A percentile compares a stretch with the other conserved stretches of the same genome.
Conservation (phyloP, 2,797 vertebrate genomes). For the Hephaestus fuliginosus region DNA sequence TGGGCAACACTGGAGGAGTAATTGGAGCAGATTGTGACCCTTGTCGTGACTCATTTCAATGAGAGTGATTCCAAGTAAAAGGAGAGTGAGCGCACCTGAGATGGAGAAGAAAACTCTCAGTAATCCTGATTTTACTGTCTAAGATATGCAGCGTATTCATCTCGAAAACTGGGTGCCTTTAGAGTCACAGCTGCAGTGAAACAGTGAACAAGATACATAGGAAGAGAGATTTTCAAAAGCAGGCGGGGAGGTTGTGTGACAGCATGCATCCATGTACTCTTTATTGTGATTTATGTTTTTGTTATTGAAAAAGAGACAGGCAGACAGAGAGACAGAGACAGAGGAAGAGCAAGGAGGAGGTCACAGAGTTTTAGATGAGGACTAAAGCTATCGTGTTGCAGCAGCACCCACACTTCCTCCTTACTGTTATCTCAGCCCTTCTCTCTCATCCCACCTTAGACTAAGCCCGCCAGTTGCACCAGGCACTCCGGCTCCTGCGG, state of each 20-base stretch:
- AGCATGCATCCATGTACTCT: background rate
- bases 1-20: constrained; percentile 36
- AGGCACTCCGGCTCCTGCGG: constrained; percentile 82
- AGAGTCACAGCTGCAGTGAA: constrained; percentile 6
- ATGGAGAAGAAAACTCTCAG: constrained; percentile 10
- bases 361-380: constrained; percentile 82
- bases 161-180: constrained; percentile 2
- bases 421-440: constrained; percentile 84
- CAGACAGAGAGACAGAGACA: constrained; percentile 40
- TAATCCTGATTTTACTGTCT: constrained; percentile 4
- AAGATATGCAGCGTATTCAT: background rate
- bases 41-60: constrained; percentile 31
- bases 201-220: background rate
- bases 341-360: constrained; percentile 74
- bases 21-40: constrained; percentile 48
- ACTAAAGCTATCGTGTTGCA: constrained; percentile 84
- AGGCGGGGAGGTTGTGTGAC: constrained; percentile 21
- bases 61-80: constrained; percentile 33
- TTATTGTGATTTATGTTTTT: constrained; percentile 30
- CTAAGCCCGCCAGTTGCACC: constrained; percentile 70
- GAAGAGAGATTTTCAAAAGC: constrained; percentile 18
- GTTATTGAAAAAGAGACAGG: constrained; percentile 42
- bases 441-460: constrained; percentile 78
- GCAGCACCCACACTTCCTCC: constrained; percentile 85
- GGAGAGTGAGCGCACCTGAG: constrained; percentile 21